These are phyloP conservation scores for Platycheirus albimanus DNA, from an alignment of 2,888 invertebrate genomes.

Conservation along the genomic window DNA sequence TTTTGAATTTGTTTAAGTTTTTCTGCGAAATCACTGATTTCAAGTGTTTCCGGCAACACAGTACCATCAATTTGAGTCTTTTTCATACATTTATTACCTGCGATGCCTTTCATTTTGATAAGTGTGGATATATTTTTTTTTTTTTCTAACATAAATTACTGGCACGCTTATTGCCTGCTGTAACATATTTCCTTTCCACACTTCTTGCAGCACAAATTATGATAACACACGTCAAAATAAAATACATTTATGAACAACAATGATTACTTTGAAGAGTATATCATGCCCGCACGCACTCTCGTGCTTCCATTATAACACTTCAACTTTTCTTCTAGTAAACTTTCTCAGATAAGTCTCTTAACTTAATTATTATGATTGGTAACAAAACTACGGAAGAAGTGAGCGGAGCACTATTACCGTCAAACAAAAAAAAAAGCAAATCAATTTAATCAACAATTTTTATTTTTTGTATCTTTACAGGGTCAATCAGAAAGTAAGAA, in stretches of 20 bases:
- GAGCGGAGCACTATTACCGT: too few species aligned
- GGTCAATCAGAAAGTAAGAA: constrained; percentile 83
- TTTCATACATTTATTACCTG: too few species aligned
- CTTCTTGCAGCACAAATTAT: background rate
- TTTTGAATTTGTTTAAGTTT: too few species aligned
- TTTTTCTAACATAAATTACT: too few species aligned
- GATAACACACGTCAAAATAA: background rate
- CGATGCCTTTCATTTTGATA: too few species aligned
- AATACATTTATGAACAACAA: background rate
- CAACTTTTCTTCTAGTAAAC: background rate
- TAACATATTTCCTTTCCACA: background rate
- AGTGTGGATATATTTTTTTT: too few species aligned
- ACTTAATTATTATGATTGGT: too few species aligned
- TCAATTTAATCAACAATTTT: constrained; percentile 22
- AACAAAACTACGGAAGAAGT: too few species aligned
- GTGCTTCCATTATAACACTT: constrained; percentile 25
- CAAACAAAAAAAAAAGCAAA: background rate
- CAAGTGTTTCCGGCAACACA: too few species aligned
- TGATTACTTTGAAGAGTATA: background rate
- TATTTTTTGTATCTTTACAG: constrained; percentile 75
- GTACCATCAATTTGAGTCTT: too few species aligned
- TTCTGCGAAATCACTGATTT: too few species aligned
- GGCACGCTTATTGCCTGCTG: background rate
- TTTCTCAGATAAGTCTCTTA: constrained; percentile 1
- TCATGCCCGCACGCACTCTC: constrained; percentile 21